Percentiles rank a stretch among this genome's conserved stretches.
phyloP scores from a whole-genome alignment of 2,797 vertebrate genomes.

The Enoplosus armatus region DNA sequence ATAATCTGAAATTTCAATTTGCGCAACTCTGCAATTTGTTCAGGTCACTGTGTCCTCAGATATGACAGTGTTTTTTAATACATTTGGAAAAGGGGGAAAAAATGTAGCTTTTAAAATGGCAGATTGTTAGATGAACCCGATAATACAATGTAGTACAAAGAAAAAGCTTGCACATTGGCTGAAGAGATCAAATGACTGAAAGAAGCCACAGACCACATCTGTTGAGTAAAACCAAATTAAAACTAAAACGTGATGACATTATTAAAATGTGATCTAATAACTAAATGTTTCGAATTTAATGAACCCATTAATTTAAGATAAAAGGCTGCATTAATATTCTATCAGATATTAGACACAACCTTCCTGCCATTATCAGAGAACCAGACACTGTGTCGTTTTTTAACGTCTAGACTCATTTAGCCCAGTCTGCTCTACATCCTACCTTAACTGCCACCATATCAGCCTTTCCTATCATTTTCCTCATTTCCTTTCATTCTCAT shows the following conservation, averaged over 20 bases:
- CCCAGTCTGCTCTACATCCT: slow-evolving; percentile 63
- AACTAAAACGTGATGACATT: slow-evolving; percentile 36
- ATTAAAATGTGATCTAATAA: slow-evolving; percentile 51
- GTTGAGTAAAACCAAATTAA: slow-evolving; percentile 48
- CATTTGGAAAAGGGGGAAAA: background rate
- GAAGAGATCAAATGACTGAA: background rate
- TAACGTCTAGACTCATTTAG: slow-evolving; percentile 67
- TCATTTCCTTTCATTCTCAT: slow-evolving; percentile 60
- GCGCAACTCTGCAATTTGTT: background rate
- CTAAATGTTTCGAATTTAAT: slow-evolving; percentile 72
- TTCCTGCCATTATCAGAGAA: slow-evolving; percentile 59
- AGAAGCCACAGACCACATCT: background rate
- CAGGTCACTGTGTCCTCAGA: background rate
- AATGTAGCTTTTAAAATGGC: background rate
- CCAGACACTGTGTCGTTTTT: slow-evolving; percentile 62
- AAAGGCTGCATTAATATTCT: slow-evolving; percentile 76
- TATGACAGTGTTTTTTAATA: background rate
- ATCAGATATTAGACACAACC: slow-evolving; percentile 72
- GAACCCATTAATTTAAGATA: slow-evolving; percentile 70
- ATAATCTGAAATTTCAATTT: slow-evolving; percentile 16
- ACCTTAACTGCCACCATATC: slow-evolving; percentile 65
- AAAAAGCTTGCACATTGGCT: background rate
- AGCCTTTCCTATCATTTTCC: slow-evolving; percentile 42
- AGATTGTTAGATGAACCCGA: background rate
- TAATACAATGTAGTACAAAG: background rate